phyloP scores from a whole-genome alignment of 2,113 vertebrate genomes.

The Cebidichthys violaceus region DNA sequence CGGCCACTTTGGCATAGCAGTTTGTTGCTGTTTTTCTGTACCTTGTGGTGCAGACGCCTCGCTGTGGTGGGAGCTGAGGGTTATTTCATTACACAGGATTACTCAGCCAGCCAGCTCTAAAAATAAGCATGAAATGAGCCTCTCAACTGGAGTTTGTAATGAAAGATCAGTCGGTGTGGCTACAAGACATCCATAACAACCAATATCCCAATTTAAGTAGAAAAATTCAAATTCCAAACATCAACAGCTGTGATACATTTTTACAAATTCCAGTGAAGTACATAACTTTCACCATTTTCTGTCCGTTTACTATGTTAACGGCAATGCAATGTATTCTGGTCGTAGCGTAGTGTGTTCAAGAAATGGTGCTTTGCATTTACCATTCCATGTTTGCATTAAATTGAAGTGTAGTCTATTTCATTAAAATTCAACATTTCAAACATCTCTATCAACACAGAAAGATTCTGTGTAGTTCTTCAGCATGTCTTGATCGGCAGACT shows the following conservation, averaged over 20 bases:
- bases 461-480: not conserved
- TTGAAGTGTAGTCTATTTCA: not conserved
- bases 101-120: conserved; percentile 75
- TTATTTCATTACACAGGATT: conserved; percentile 79
- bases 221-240: conserved; percentile 67
- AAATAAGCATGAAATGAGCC: conserved; percentile 80
- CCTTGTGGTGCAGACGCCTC: conserved; percentile 69
- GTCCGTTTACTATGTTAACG: conserved; percentile 23
- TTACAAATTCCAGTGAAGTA: conserved; percentile 46
- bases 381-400: conserved; percentile 10
- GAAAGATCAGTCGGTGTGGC: conserved; percentile 69
- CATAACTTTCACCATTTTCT: conserved; percentile 45
- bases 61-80: conserved; percentile 70
- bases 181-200: conserved; percentile 73
- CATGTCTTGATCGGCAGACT: too few species aligned
- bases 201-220: conserved; percentile 76
- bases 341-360: not conserved
- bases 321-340: conserved; percentile 14
- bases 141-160: conserved; percentile 74
- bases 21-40: conserved; percentile 69
- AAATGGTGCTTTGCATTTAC: not conserved
- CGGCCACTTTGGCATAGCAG: conserved; percentile 37
- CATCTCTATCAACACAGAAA: not conserved
- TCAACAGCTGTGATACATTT: conserved; percentile 52
- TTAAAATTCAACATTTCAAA: not conserved